Evolutionary conservation across 2,797 vertebrate genomes (phyloP).

Genomic region (Xiphorhynchus erythropygius): DNA sequence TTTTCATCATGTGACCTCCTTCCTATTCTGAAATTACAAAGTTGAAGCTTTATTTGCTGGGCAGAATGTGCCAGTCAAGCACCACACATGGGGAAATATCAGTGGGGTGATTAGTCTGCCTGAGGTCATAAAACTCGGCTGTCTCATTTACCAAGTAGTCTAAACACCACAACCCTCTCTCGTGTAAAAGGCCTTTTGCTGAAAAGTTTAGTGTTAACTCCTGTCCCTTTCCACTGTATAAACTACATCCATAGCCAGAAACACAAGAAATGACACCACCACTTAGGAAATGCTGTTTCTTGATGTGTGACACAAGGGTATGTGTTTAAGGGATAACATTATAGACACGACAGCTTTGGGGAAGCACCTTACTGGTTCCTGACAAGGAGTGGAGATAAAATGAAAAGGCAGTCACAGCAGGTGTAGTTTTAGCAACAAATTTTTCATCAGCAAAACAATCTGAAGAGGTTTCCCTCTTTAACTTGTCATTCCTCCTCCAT

Average conservation of each 20-base stretch:
- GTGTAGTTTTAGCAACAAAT: background rate
- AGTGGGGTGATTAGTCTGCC: fast-evolving
- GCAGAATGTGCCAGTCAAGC: background rate
- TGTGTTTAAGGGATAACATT: background rate
- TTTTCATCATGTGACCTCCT: background rate
- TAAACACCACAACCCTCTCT: background rate
- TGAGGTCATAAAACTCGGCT: background rate
- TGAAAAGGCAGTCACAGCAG: background rate
- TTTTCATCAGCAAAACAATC: background rate
- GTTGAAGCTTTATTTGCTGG: background rate
- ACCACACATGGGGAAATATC: background rate
- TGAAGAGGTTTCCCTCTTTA: background rate
- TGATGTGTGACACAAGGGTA: background rate
- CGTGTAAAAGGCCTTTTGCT: background rate
- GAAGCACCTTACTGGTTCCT: background rate
- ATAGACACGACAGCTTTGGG: background rate
- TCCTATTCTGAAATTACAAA: background rate
- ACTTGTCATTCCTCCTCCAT: background rate
- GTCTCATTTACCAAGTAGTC: background rate
- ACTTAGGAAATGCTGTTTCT: background rate
- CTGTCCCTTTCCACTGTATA: background rate
- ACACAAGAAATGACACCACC: background rate
- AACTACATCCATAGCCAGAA: background rate
- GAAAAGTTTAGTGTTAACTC: background rate
- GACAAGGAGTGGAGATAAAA: background rate